A percentile compares a stretch with the other conserved stretches of the same genome.
Conservation (phyloP, 2,113 vertebrate species). For the Saccopteryx leptura region DNA sequence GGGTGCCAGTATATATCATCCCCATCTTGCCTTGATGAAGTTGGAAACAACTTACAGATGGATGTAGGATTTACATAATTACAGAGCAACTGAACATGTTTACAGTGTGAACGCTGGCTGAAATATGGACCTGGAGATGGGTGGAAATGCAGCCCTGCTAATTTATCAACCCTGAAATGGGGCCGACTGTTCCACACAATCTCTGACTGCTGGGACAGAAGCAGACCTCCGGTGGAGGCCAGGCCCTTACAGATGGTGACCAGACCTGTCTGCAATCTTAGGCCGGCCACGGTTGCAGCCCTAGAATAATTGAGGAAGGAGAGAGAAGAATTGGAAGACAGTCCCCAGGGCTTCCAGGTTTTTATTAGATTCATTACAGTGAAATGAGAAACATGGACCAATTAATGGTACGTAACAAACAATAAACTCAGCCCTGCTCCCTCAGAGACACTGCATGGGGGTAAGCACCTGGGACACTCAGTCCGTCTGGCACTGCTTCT, state of each 20-base stretch:
- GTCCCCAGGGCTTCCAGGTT: not conserved
- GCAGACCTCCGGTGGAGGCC: not conserved
- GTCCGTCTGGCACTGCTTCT: not conserved
- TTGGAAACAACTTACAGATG: not conserved
- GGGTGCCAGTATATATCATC: not conserved
- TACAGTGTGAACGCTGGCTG: not conserved
- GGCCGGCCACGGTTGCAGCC: not conserved
- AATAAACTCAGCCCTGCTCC: not conserved
- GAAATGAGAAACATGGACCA: not conserved
- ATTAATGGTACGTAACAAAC: not conserved
- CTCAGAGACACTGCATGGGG: not conserved
- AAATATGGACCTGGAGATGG: not conserved
- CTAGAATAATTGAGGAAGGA: not conserved
- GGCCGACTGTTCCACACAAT: not conserved
- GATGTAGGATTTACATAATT: not conserved
- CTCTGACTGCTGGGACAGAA: not conserved
- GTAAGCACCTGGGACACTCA: not conserved
- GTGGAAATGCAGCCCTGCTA: not conserved
- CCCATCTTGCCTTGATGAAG: not conserved
- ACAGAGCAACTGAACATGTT: not conserved
- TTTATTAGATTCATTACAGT: constrained; percentile 11
- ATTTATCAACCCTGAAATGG: not conserved
- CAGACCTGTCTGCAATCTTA: not conserved
- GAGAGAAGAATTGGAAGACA: not conserved
- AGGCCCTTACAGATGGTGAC: not conserved